Conservation (phyloP, 2,888 invertebrate genomes). For the Hydropsyche betteni region DNA sequence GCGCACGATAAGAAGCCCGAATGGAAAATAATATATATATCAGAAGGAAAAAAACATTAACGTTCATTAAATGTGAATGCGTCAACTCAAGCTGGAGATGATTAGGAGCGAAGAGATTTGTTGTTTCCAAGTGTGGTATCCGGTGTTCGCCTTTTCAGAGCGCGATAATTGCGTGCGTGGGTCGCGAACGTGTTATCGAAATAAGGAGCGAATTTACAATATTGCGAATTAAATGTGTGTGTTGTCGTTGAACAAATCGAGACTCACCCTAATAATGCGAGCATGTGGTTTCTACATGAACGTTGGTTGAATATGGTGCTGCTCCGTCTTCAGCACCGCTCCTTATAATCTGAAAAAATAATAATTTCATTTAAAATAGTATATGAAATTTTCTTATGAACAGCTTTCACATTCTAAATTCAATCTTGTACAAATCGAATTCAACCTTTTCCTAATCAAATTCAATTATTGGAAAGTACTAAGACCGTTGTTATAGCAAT, state of each 20-base stretch:
- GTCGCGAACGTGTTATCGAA: background rate
- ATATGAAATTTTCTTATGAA: too few relatives aligned
- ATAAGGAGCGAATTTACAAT: background rate
- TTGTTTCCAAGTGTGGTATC: slow-evolving; percentile 16
- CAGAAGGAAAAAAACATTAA: too few relatives aligned
- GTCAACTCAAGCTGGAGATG: slow-evolving; percentile 14
- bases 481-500: too few relatives aligned
- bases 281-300: slow-evolving; percentile 29
- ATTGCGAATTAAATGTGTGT: background rate
- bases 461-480: too few relatives aligned
- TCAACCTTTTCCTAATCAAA: too few relatives aligned
- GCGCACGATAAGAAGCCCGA: background rate
- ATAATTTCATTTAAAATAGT: background rate
- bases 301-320: slow-evolving; percentile 16
- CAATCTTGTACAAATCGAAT: too few relatives aligned
- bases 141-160: slow-evolving; percentile 16
- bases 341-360: slow-evolving; percentile 23
- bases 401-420: too few relatives aligned
- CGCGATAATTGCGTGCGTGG: background rate
- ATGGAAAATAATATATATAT: background rate
- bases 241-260: background rate
- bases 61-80: background rate
- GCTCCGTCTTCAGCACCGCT: slow-evolving; percentile 18
- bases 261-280: slow-evolving; percentile 29
- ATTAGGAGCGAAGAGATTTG: slow-evolving; percentile 15